These are phyloP conservation scores for Neodontobutis hainanensis DNA, from an alignment of 2,113 vertebrate species.

Conservation along the genomic window DNA sequence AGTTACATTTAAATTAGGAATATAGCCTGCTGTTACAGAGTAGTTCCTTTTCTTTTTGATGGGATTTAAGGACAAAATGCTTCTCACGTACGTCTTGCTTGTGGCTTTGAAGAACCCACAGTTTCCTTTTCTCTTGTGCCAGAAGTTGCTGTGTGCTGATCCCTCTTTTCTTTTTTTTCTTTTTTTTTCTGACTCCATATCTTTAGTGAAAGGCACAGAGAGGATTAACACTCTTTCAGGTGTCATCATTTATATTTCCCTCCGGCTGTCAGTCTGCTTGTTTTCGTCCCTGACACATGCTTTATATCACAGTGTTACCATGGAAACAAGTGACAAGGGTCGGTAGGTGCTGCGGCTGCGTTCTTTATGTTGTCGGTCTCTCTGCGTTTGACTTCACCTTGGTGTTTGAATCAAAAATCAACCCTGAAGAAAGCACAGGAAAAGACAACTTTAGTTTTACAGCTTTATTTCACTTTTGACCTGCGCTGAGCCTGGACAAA, in stretches of 20 bases:
- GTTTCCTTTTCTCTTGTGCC: neutral
- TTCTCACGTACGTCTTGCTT: neutral
- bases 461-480: no score
- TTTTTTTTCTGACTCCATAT: slow-evolving; percentile 35
- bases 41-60: no score
- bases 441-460: no score
- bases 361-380: slow-evolving; percentile 2
- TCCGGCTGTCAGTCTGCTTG: slow-evolving; percentile 16
- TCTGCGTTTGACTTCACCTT: slow-evolving; percentile 22
- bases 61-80: no score
- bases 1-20: no score
- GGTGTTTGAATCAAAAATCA: slow-evolving; percentile 28
- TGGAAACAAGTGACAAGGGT: slow-evolving; percentile 20
- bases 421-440: slow-evolving; percentile 19
- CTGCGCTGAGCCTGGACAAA: no score
- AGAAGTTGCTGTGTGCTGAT: slow-evolving; percentile 30
- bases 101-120: neutral
- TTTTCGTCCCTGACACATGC: slow-evolving; percentile 8
- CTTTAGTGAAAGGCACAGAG: neutral
- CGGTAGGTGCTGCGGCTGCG: neutral
- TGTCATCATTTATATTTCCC: neutral
- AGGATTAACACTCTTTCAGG: slow-evolving; percentile 2
- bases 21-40: no score
- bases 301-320: slow-evolving; percentile 26
- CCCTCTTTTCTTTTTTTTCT: slow-evolving; percentile 42